Percentiles rank a stretch among this genome's conserved stretches.
These are phyloP conservation scores for Perognathus longimembris DNA, from an alignment of 2,113 vertebrate genomes.

Conservation along the genomic window DNA sequence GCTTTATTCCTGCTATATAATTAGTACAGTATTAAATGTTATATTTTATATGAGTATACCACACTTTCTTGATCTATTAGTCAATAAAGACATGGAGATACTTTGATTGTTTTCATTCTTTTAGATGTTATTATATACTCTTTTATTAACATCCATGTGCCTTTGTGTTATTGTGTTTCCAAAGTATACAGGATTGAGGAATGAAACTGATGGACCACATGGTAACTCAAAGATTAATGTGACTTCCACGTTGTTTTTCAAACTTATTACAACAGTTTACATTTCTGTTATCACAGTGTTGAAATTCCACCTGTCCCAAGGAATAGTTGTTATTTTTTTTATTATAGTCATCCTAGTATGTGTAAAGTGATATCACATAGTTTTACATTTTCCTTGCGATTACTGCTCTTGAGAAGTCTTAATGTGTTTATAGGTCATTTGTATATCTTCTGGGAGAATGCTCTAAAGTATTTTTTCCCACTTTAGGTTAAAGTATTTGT, in stretches of 20 bases:
- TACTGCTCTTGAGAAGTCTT: neutral
- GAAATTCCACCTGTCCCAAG: neutral
- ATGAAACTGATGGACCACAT: neutral
- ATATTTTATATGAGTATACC: neutral
- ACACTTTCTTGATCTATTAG: neutral
- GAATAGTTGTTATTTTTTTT: neutral
- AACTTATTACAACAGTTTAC: neutral
- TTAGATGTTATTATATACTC: neutral
- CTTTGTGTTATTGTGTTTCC: neutral
- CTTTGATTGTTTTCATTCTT: neutral
- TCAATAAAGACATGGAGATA: neutral
- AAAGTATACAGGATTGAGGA: neutral
- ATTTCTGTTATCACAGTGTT: neutral
- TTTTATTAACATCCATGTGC: neutral
- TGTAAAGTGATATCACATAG: neutral
- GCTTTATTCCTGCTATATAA: neutral
- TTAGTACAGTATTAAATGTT: neutral
- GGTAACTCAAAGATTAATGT: neutral
- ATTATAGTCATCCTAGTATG: neutral
- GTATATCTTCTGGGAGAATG: neutral
- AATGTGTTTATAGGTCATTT: neutral
- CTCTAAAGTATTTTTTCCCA: neutral
- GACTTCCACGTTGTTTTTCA: neutral
- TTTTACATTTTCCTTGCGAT: neutral
- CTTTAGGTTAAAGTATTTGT: neutral